Evolutionary conservation across 2,113 vertebrate species (phyloP).

Genomic region (Ornithorhynchus anatinus): DNA sequence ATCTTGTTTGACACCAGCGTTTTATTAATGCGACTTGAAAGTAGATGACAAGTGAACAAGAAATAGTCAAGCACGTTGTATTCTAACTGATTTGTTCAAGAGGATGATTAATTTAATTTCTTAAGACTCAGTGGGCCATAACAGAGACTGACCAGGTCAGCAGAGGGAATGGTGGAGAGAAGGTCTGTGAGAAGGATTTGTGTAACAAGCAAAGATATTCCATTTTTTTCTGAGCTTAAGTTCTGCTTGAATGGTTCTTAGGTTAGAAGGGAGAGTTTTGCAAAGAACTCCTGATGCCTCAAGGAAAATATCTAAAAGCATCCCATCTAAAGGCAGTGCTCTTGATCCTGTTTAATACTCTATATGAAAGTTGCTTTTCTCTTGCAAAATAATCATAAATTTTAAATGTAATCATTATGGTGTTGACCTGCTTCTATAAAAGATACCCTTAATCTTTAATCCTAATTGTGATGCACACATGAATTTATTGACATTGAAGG

Average conservation of each 20-base stretch:
- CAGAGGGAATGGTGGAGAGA: constrained; percentile 30
- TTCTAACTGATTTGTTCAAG: constrained; percentile 53
- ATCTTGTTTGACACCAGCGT: constrained; percentile 18
- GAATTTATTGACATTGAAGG: neutral
- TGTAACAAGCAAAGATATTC: constrained; percentile 56
- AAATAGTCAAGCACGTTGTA: constrained; percentile 47
- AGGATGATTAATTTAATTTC: constrained; percentile 64
- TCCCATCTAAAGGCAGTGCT: constrained; percentile 32
- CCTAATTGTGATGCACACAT: constrained; percentile 6
- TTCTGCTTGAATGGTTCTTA: constrained; percentile 59
- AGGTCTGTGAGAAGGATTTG: constrained; percentile 41
- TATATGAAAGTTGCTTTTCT: constrained; percentile 15
- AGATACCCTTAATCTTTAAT: neutral
- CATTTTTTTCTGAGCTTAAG: constrained; percentile 46
- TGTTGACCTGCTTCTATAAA: neutral
- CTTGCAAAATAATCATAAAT: constrained; percentile 22
- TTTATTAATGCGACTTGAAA: constrained; percentile 48
- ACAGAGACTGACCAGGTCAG: constrained; percentile 57
- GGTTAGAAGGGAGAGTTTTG: constrained; percentile 50
- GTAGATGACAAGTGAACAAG: constrained; percentile 50
- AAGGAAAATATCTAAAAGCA: constrained; percentile 51
- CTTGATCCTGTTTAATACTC: constrained; percentile 12
- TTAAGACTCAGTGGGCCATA: constrained; percentile 53
- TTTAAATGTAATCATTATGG: neutral
- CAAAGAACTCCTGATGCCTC: constrained; percentile 41